phyloP scores from a whole-genome alignment of 2,113 vertebrate genomes.

The Chaetodon trifascialis region DNA sequence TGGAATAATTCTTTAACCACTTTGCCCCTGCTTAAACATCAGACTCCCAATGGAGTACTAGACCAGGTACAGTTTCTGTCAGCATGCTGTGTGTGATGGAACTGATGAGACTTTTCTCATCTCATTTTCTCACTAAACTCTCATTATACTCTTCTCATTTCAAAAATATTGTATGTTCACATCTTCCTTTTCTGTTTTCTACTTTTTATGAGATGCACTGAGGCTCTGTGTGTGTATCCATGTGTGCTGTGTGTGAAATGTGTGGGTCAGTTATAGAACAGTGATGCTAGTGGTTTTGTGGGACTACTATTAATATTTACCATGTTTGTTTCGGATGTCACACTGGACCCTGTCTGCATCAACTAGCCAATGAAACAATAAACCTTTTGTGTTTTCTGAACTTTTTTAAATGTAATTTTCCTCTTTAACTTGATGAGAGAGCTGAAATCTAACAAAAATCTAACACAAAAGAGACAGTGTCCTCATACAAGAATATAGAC shows the following conservation, averaged over 20 bases:
- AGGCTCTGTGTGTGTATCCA: slow-evolving; percentile 5
- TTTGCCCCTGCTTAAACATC: slow-evolving; percentile 43
- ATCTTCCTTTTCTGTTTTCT: background rate
- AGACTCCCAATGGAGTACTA: slow-evolving; percentile 83
- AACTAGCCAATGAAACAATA: too few species aligned
- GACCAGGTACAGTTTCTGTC: slow-evolving; percentile 79
- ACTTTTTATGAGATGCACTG: background rate
- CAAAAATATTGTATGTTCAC: background rate
- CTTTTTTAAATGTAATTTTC: too few species aligned
- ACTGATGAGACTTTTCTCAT: slow-evolving; percentile 23
- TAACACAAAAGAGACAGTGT: too few species aligned
- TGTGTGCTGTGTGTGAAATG: slow-evolving; percentile 19
- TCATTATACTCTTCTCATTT: background rate
- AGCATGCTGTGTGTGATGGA: slow-evolving; percentile 61
- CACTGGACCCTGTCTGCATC: too few species aligned
- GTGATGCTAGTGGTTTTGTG: background rate
- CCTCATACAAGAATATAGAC: too few species aligned
- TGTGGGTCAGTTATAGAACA: background rate
- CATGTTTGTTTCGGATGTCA: background rate
- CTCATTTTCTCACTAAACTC: background rate
- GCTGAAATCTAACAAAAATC: too few species aligned
- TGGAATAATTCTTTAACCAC: slow-evolving; percentile 49
- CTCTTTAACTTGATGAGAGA: too few species aligned
- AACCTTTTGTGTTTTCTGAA: too few species aligned
- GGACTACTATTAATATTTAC: background rate